Percentiles rank a stretch among this genome's conserved stretches.
Conservation (phyloP, 2,888 invertebrate genomes). For the Nasonovia ribisnigri region DNA sequence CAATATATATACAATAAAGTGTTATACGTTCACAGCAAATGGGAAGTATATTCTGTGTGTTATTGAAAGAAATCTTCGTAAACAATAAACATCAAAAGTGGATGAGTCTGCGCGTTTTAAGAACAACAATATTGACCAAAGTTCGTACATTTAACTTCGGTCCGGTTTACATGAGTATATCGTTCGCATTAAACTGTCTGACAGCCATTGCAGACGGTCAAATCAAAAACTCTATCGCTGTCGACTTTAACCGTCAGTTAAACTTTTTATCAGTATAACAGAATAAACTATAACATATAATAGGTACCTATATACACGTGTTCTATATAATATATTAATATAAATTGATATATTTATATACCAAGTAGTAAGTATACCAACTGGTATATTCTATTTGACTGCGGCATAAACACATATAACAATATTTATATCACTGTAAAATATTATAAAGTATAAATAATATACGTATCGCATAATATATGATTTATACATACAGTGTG, state of each 20-base stretch:
- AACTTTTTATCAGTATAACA: not conserved
- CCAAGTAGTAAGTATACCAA: not conserved
- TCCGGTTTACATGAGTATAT: conserved; percentile 7
- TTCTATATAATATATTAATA: not conserved
- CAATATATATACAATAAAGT: not conserved
- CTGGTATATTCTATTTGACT: not conserved
- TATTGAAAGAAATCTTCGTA: conserved; percentile 12
- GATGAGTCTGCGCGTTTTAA: not conserved
- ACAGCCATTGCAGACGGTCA: not conserved
- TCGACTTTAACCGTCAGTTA: not conserved
- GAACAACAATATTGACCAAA: not conserved
- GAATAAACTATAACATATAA: not conserved
- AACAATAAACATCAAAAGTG: conserved; percentile 14
- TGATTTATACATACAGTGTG: not conserved
- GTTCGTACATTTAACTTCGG: not conserved
- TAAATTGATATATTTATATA: not conserved
- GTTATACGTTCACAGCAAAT: not conserved
- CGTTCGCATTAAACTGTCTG: not conserved
- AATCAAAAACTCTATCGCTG: not conserved
- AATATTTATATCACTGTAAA: not conserved
- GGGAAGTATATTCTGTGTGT: not conserved
- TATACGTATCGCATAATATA: not conserved
- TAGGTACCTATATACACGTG: not conserved
- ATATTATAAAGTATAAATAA: not conserved
- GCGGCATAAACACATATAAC: not conserved